Conservation (phyloP, 2,888 invertebrate genomes). For the Gari tellinella region DNA sequence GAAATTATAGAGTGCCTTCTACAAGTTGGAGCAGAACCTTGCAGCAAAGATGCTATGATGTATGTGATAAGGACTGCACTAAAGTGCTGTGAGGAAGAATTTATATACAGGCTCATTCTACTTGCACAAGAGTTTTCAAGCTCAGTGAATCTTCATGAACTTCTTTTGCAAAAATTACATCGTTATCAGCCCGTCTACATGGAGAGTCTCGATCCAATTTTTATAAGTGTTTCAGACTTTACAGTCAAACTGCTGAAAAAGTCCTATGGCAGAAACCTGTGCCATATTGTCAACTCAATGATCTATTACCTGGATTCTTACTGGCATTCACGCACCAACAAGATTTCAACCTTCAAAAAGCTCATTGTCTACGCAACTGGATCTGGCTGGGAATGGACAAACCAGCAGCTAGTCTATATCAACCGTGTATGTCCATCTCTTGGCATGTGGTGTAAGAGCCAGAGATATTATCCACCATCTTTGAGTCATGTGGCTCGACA, state of each 20-base stretch:
- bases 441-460: constrained; percentile 65
- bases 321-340: constrained; percentile 66
- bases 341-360: constrained; percentile 59
- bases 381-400: constrained; percentile 72
- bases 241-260: constrained; percentile 71
- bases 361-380: constrained; percentile 71
- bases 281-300: constrained; percentile 66
- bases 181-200: constrained; percentile 74
- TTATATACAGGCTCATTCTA: constrained; percentile 68
- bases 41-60: constrained; percentile 76
- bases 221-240: constrained; percentile 68
- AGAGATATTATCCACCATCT: constrained; percentile 55
- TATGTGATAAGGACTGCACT: constrained; percentile 76
- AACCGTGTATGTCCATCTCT: constrained; percentile 61
- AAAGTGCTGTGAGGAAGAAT: constrained; percentile 69
- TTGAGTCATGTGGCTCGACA: constrained; percentile 65
- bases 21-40: constrained; percentile 71
- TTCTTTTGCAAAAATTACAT: constrained; percentile 72
- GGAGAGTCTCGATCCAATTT: constrained; percentile 69
- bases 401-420: constrained; percentile 63
- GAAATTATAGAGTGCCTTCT: constrained; percentile 71
- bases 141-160: constrained; percentile 69
- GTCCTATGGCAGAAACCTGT: constrained; percentile 51
- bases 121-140: constrained; percentile 61
- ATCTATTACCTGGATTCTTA: constrained; percentile 75